Percentiles rank a stretch among this genome's conserved stretches.
phyloP scores from a whole-genome alignment of 1,140 invertebrate species.

The Cydia fagiglandana region DNA sequence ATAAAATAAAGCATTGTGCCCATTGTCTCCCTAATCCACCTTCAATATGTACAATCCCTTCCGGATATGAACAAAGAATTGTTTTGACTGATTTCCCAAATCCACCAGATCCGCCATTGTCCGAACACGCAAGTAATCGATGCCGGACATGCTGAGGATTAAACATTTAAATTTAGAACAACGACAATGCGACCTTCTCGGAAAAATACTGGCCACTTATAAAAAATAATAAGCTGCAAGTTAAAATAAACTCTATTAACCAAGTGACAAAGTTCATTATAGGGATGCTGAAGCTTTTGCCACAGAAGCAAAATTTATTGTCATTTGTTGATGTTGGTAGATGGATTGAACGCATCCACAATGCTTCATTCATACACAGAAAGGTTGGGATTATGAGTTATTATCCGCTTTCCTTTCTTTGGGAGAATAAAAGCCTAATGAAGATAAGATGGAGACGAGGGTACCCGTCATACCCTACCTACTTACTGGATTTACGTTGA shows the following conservation, averaged over 20 bases:
- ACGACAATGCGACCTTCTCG: slow-evolving; percentile 27
- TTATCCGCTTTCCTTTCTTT: slow-evolving; percentile 27
- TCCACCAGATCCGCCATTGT: slow-evolving; percentile 19
- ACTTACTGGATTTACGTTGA: slow-evolving; percentile 19
- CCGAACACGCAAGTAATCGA: slow-evolving; percentile 31
- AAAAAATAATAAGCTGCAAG: slow-evolving; percentile 1
- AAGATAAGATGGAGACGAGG: slow-evolving; percentile 30
- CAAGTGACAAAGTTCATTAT: not conserved
- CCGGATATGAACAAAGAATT: slow-evolving; percentile 23
- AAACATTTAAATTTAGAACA: slow-evolving; percentile 21
- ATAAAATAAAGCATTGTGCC: not conserved
- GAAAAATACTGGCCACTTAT: slow-evolving; percentile 13
- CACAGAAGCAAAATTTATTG: slow-evolving; percentile 30
- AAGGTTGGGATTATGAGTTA: slow-evolving; percentile 31
- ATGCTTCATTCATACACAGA: slow-evolving; percentile 28
- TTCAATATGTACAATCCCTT: slow-evolving; percentile 2
- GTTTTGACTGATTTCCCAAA: slow-evolving; percentile 23
- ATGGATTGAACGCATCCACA: slow-evolving; percentile 8
- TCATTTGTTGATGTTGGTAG: slow-evolving; percentile 30
- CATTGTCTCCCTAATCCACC: slow-evolving; percentile 2
- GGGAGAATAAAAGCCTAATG: slow-evolving; percentile 19
- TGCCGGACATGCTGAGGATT: slow-evolving; percentile 29
- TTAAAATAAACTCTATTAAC: not conserved
- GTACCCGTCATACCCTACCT: slow-evolving; percentile 14
- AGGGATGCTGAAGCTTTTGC: not conserved